phyloP scores from a whole-genome alignment of 2,888 invertebrate genomes.

The Rhamphomyia laevipes region DNA sequence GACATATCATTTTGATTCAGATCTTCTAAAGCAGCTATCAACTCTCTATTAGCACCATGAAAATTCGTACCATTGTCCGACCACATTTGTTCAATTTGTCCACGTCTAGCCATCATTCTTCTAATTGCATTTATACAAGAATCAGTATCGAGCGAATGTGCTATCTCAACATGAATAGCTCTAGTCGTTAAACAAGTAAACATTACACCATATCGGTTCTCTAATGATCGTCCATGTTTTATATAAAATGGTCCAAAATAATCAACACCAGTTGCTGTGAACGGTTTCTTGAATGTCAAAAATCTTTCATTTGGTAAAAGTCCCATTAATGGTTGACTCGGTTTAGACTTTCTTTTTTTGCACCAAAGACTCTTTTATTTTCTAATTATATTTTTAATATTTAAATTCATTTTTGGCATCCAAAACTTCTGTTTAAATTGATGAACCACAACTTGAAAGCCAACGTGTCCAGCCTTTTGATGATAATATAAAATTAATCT shows the following conservation, averaged over 20 bases:
- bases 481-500: neutral
- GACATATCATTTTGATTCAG: neutral
- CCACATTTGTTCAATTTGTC: conserved; percentile 10
- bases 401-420: conserved; percentile 4
- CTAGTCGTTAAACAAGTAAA: conserved; percentile 15
- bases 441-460: conserved; percentile 2
- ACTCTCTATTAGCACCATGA: conserved; percentile 9
- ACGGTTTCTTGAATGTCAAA: conserved; percentile 12
- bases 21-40: conserved; percentile 10
- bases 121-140: conserved; percentile 13
- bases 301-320: conserved; percentile 16
- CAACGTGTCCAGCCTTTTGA: neutral
- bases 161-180: conserved; percentile 13
- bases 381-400: conserved; percentile 5
- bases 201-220: conserved; percentile 10
- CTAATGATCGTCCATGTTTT: conserved; percentile 1
- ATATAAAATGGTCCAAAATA: conserved; percentile 17
- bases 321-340: conserved; percentile 17
- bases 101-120: conserved; percentile 12
- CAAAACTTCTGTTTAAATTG: conserved; percentile 3
- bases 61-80: conserved; percentile 15
- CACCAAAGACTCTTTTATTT: conserved; percentile 8
- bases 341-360: conserved; percentile 6
- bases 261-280: conserved; percentile 17
- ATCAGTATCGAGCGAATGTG: conserved; percentile 9